Evolutionary conservation across 1,140 invertebrate species (phyloP), one percentile per base, ranked within the genome.

Genomic region (Tigriopus japonicus): DNA sequence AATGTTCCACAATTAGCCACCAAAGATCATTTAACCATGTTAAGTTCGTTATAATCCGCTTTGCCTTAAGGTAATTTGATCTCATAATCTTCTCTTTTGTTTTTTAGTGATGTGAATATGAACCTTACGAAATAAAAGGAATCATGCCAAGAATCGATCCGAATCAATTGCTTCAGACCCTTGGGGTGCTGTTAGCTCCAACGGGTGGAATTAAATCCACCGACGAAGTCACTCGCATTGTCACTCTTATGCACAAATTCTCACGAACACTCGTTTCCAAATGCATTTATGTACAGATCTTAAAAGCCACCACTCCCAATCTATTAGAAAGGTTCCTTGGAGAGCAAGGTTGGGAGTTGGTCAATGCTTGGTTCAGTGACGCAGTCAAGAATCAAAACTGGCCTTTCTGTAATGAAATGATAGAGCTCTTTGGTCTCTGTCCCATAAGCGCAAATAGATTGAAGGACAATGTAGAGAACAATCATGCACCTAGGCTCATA

Each of bases 141-240:
- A 61, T 61, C 15, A 61, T 61, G 59, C 43, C 59, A 19, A 19
- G 59, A 61, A 61, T 61, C 14, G 59, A 61, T 19, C 59, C 59
- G 24, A 53, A 61, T 13, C 59, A 61, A 40, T 53, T 61, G 15
- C 51, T 61, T 5, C 52, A 35, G 15, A 61, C 59, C n/a, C 19
- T 61, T 13, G 45, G 59, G 21, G 49, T 61, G 1, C 51, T 61
- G n/a, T 40, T 61, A 15, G 15, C 59, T 24, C 21, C 43, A n/a
- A 35, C 6, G 5, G 59, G 59, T 15, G 59, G 59, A n/a, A 61
- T 61, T 15, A 56, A 54, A 15, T 61, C 59, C 12, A 35, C 21
- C 9, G 59, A 61, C 10, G 59, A 61, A 41, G 59, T 61, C 19
- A 17, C 58, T 15, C n/a, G 51, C 19, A 17, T 61, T 14, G 59